Percentiles rank a stretch among this genome's conserved stretches.
These are phyloP conservation scores for Zele albiditarsus DNA, from an alignment of 2,888 invertebrate species.

Conservation along the genomic window DNA sequence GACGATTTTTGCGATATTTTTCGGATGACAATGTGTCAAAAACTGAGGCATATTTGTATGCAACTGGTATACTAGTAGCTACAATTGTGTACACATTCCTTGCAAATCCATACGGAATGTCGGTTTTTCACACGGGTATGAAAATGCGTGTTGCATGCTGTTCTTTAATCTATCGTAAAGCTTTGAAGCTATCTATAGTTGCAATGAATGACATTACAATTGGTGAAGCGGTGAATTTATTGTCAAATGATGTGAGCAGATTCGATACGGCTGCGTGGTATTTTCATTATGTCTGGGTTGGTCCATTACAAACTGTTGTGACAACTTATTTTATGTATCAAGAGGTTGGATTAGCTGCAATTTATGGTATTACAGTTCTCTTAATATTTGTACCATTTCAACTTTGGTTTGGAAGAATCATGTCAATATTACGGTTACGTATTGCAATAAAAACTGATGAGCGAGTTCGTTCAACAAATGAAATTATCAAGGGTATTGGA, in stretches of 20 bases:
- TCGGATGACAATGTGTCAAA: slow-evolving; percentile 49
- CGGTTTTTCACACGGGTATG: slow-evolving; percentile 87
- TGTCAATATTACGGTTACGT: slow-evolving; percentile 82
- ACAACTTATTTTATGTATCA: slow-evolving; percentile 85
- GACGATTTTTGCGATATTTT: slow-evolving; percentile 71
- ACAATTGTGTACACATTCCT: slow-evolving; percentile 84
- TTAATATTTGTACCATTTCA: slow-evolving; percentile 84
- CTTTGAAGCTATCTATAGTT: slow-evolving; percentile 84
- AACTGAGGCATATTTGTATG: slow-evolving; percentile 83
- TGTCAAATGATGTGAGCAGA: slow-evolving; percentile 95
- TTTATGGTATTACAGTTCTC: slow-evolving; percentile 82
- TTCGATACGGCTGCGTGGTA: slow-evolving; percentile 94
- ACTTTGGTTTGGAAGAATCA: slow-evolving; percentile 83
- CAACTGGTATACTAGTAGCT: slow-evolving; percentile 82
- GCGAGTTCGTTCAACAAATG: slow-evolving; percentile 92
- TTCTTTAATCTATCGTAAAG: slow-evolving; percentile 88
- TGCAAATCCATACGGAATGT: slow-evolving; percentile 92
- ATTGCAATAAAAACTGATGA: slow-evolving; percentile 93
- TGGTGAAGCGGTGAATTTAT: slow-evolving; percentile 88
- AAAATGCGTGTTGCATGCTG: slow-evolving; percentile 87
- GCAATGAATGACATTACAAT: slow-evolving; percentile 88
- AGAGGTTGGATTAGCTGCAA: slow-evolving; percentile 80
- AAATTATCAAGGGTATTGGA: slow-evolving; percentile 89
- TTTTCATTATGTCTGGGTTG: slow-evolving; percentile 93
- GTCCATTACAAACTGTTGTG: slow-evolving; percentile 86